phyloP scores from a whole-genome alignment of 2,888 invertebrate genomes.

The Euplexia lucipara region DNA sequence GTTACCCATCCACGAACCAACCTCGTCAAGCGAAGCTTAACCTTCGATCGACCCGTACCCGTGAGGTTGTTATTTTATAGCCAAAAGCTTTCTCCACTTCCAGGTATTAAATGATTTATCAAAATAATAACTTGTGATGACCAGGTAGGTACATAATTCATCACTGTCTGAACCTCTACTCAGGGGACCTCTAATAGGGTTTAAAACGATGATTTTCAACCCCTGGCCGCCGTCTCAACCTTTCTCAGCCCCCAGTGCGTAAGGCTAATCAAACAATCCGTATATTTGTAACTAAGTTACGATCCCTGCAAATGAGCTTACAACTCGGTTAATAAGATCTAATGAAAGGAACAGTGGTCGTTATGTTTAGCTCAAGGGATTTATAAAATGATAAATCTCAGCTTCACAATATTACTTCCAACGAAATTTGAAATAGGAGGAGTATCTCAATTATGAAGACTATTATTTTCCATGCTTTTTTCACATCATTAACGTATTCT shows the following conservation, averaged over 20 bases:
- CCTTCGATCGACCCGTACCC: too few relatives aligned
- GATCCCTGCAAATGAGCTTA: constrained; percentile 41
- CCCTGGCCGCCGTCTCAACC: constrained; percentile 7
- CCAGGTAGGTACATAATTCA: constrained; percentile 9
- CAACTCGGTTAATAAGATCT: constrained; percentile 33
- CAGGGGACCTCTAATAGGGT: background rate
- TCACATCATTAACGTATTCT: background rate
- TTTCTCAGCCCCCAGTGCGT: constrained; percentile 1
- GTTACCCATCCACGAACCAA: too few relatives aligned
- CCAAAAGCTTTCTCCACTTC: too few relatives aligned
- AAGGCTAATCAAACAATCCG: constrained; percentile 41
- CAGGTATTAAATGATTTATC: background rate
- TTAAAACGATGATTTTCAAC: constrained; percentile 9
- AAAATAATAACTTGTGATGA: background rate
- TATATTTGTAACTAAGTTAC: constrained; percentile 46
- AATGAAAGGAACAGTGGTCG: constrained; percentile 24
- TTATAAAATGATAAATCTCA: background rate
- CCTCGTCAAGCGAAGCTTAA: too few relatives aligned
- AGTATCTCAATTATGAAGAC: background rate
- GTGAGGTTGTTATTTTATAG: too few relatives aligned
- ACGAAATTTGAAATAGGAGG: background rate
- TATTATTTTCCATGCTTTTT: background rate
- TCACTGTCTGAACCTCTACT: constrained; percentile 7
- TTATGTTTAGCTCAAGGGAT: constrained; percentile 2
- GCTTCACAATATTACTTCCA: background rate